Evolutionary conservation across 2,797 vertebrate species (phyloP).

Genomic region (Bucorvus abyssinicus): DNA sequence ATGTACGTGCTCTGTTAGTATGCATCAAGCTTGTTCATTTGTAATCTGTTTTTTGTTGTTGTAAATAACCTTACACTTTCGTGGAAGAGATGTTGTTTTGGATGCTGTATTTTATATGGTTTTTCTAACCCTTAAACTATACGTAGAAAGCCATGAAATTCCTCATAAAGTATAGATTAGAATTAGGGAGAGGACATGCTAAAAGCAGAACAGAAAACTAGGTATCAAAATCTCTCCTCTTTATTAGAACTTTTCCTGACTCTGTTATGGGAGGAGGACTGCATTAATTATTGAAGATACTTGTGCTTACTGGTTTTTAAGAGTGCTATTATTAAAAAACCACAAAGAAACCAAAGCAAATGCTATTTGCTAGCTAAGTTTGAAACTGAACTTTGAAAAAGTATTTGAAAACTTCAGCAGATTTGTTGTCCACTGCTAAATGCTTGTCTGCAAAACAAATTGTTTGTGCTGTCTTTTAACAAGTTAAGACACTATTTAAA

Average conservation of each 20-base stretch:
- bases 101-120: not conserved
- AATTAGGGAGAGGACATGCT: not conserved
- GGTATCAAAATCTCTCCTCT: not conserved
- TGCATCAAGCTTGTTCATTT: not conserved
- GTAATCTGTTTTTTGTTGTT: not conserved
- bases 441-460: not conserved
- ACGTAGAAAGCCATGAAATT: not conserved
- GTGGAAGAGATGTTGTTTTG: not conserved
- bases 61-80: not conserved
- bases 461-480: not conserved
- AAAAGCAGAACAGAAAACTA: not conserved
- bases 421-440: not conserved
- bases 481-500: not conserved
- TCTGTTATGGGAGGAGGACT: not conserved
- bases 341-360: not conserved
- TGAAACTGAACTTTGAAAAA: not conserved
- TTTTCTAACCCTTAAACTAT: not conserved
- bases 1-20: not conserved
- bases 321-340: not conserved
- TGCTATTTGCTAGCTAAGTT: not conserved
- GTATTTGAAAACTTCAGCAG: not conserved
- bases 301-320: not conserved
- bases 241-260: not conserved
- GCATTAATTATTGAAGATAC: not conserved
- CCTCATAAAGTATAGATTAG: not conserved